A percentile compares a stretch with the other conserved stretches of the same genome.
phyloP scores from a whole-genome alignment of 2,797 vertebrate species.

The Characodon lateralis region DNA sequence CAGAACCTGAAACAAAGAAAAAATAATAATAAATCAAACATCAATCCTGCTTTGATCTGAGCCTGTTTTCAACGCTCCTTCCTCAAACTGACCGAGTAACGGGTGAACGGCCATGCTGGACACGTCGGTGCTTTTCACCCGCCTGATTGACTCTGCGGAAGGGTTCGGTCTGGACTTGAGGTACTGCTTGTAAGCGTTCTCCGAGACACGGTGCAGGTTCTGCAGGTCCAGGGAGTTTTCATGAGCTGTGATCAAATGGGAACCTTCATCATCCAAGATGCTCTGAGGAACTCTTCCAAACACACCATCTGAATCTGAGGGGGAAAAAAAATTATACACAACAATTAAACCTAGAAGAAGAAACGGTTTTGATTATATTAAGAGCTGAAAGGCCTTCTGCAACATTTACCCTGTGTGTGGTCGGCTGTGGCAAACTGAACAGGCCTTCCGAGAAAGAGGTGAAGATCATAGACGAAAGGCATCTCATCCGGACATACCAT shows the following conservation, averaged over 20 bases:
- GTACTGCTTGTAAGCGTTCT: constrained; percentile 95
- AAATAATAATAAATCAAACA: constrained; percentile 10
- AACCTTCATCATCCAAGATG: constrained; percentile 90
- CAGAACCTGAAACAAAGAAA: constrained; percentile 73
- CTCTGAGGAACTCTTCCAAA: constrained; percentile 92
- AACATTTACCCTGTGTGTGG: constrained; percentile 65
- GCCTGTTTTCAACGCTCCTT: background rate
- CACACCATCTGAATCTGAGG: constrained; percentile 77
- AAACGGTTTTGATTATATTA: background rate
- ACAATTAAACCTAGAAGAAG: background rate
- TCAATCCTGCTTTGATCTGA: background rate
- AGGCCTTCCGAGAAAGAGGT: constrained; percentile 90
- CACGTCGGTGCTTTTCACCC: constrained; percentile 86
- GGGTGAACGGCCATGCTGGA: constrained; percentile 89
- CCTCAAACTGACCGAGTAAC: constrained; percentile 84
- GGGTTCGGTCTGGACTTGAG: constrained; percentile 89
- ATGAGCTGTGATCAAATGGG: constrained; percentile 81
- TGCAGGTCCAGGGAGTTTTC: constrained; percentile 86
- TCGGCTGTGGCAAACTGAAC: constrained; percentile 79
- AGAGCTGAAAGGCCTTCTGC: background rate
- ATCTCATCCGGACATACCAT: constrained; percentile 91
- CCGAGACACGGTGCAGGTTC: constrained; percentile 81
- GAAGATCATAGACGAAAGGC: constrained; percentile 90
- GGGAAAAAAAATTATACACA: background rate
- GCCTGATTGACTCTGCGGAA: constrained; percentile 90